A percentile compares a stretch with the other conserved stretches of the same genome.
These are phyloP conservation scores for Iselma pallidipennis DNA, from an alignment of 2,888 invertebrate species.

Conservation along the genomic window DNA sequence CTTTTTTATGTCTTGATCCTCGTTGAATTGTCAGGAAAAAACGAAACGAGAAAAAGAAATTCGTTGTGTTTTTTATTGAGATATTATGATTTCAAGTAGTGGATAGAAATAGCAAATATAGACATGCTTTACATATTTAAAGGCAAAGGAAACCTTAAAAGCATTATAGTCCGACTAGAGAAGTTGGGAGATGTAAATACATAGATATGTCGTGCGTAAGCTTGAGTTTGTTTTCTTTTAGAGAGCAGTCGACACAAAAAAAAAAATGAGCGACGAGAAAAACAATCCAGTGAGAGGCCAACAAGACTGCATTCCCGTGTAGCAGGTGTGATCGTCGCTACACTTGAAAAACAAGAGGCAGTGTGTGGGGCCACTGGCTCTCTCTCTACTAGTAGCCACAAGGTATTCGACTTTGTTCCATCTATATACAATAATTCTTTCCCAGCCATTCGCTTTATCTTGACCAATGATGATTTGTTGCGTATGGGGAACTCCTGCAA, in stretches of 20 bases:
- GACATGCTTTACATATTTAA: background rate
- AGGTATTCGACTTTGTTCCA: slow-evolving; percentile 17
- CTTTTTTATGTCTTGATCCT: background rate
- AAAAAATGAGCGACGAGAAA: background rate
- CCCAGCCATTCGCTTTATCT: slow-evolving; percentile 22
- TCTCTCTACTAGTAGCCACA: slow-evolving; percentile 30
- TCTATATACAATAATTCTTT: slow-evolving; percentile 3
- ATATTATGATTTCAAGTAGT: background rate
- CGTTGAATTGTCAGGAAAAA: background rate
- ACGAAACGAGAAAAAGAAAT: background rate
- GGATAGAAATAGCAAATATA: background rate
- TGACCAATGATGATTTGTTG: slow-evolving; percentile 23
- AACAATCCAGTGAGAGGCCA: background rate
- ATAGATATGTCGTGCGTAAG: too few relatives aligned
- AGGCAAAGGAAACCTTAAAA: background rate
- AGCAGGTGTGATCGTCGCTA: slow-evolving; percentile 37
- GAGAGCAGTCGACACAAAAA: too few relatives aligned
- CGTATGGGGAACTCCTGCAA: slow-evolving; percentile 19
- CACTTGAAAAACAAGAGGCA: slow-evolving; percentile 26
- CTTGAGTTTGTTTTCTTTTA: background rate
- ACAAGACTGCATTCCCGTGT: slow-evolving; percentile 33
- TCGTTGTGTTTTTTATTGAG: background rate
- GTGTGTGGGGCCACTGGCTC: slow-evolving; percentile 36
- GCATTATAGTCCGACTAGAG: too few relatives aligned
- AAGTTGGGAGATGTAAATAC: too few relatives aligned